A percentile compares a stretch with the other conserved stretches of the same genome.
Evolutionary conservation across 2,113 vertebrate genomes (phyloP).

Genomic region (Albula goreensis): DNA sequence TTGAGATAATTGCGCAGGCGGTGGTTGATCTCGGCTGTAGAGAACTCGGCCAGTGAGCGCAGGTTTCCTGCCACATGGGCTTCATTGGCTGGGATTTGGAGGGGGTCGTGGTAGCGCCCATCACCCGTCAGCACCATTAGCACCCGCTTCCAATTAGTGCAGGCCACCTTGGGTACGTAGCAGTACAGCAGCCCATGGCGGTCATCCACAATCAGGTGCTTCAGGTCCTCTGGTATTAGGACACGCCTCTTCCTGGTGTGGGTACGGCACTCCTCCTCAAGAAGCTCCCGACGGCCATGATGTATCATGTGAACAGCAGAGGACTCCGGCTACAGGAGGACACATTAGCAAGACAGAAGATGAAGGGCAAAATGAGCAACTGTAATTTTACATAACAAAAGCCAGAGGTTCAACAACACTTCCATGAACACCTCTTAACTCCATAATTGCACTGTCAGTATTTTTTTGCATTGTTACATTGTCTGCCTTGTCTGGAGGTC

Average conservation of each 20-base stretch:
- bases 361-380: neutral
- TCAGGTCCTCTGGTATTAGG: slow-evolving; percentile 81
- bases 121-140: slow-evolving; percentile 86
- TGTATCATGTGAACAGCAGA: slow-evolving; percentile 72
- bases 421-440: too few relatives aligned
- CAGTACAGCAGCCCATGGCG: slow-evolving; percentile 87
- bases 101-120: slow-evolving; percentile 75
- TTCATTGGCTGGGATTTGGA: slow-evolving; percentile 84
- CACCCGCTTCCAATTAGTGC: slow-evolving; percentile 96
- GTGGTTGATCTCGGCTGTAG: slow-evolving; percentile 80
- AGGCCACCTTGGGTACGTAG: slow-evolving; percentile 97
- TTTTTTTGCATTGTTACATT: too few relatives aligned
- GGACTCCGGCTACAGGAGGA: slow-evolving; percentile 52
- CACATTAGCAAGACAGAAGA: neutral
- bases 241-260: slow-evolving; percentile 81
- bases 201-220: slow-evolving; percentile 92
- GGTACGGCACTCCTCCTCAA: slow-evolving; percentile 76
- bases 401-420: too few relatives aligned
- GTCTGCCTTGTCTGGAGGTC: too few relatives aligned
- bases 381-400: too few relatives aligned
- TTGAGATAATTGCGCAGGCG: slow-evolving; percentile 90
- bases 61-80: slow-evolving; percentile 84
- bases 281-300: slow-evolving; percentile 76
- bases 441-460: too few relatives aligned
- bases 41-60: slow-evolving; percentile 83